Percentiles rank a stretch among this genome's conserved stretches.
Conservation (phyloP, 2,113 vertebrate species). For the Amia ocellicauda region DNA sequence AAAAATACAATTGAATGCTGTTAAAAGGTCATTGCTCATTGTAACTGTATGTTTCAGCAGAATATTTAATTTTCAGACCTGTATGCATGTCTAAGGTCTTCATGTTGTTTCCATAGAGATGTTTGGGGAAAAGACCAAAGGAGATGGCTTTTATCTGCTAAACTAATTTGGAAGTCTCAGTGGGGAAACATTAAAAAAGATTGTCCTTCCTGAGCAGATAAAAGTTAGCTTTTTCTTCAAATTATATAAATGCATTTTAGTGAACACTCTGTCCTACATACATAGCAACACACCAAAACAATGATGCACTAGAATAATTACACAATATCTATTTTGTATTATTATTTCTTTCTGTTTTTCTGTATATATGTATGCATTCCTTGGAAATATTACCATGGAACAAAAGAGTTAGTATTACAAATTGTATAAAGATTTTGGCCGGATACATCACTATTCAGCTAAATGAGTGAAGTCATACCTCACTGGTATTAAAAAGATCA, state of each 20-base stretch:
- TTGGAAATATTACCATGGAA: slow-evolving; percentile 17
- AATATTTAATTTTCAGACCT: no score
- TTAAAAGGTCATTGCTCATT: no score
- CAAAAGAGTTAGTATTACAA: slow-evolving; percentile 5
- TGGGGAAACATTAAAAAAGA: background rate
- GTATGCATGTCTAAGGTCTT: no score
- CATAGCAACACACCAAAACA: background rate
- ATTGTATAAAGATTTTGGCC: background rate
- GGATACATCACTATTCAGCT: background rate
- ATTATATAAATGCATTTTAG: background rate
- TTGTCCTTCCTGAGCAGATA: background rate
- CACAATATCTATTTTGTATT: no score
- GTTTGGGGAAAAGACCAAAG: background rate
- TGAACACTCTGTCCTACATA: background rate
- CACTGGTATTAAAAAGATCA: no score
- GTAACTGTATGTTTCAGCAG: no score
- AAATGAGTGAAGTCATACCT: no score
- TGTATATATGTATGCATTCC: slow-evolving; percentile 16
- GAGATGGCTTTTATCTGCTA: slow-evolving; percentile 22
- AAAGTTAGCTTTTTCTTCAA: background rate
- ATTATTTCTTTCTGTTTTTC: slow-evolving; percentile 2
- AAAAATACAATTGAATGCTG: no score
- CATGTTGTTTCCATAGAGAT: slow-evolving; percentile 11
- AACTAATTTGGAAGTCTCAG: slow-evolving; percentile 28
- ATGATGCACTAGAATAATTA: background rate